These are phyloP conservation scores for Furcifer pardalis DNA, from an alignment of 2,797 vertebrate genomes.

Conservation along the genomic window DNA sequence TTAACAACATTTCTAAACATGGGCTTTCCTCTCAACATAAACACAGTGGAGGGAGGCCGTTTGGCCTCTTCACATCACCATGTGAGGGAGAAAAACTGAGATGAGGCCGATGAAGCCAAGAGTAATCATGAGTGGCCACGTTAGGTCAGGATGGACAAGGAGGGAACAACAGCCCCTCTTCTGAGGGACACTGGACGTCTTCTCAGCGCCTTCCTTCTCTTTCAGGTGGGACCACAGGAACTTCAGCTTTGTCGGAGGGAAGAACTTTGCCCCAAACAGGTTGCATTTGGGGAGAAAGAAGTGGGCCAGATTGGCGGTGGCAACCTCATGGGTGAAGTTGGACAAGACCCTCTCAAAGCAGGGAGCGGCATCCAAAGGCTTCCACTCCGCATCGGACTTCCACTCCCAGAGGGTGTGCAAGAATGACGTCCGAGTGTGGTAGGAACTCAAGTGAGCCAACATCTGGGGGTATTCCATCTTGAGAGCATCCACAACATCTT, in stretches of 20 bases:
- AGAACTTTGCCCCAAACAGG: slow-evolving; percentile 25
- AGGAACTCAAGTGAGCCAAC: slow-evolving; percentile 15
- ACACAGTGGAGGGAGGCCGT: not conserved
- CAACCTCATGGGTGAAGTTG: slow-evolving; percentile 28
- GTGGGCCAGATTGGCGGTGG: slow-evolving; percentile 18
- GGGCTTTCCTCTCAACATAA: not conserved
- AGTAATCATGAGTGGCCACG: not conserved
- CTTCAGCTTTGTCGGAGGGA: slow-evolving; percentile 2
- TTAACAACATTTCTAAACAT: not conserved
- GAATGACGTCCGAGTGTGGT: slow-evolving; percentile 14
- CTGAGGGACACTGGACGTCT: not conserved
- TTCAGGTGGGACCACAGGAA: slow-evolving; percentile 25
- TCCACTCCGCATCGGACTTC: not conserved
- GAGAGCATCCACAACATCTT: slow-evolving; percentile 7
- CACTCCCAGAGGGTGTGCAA: slow-evolving; percentile 21
- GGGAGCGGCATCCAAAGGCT: not conserved
- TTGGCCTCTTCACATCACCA: not conserved
- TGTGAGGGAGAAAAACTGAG: not conserved
- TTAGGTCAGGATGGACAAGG: not conserved
- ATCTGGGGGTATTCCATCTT: slow-evolving; percentile 15
- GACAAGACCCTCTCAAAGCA: slow-evolving; percentile 22
- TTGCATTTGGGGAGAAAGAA: slow-evolving; percentile 39
- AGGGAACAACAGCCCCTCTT: not conserved
- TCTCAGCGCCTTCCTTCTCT: not conserved
- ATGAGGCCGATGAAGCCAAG: not conserved